phyloP scores from a whole-genome alignment of 2,113 vertebrate genomes.

The Odontesthes bonariensis region DNA sequence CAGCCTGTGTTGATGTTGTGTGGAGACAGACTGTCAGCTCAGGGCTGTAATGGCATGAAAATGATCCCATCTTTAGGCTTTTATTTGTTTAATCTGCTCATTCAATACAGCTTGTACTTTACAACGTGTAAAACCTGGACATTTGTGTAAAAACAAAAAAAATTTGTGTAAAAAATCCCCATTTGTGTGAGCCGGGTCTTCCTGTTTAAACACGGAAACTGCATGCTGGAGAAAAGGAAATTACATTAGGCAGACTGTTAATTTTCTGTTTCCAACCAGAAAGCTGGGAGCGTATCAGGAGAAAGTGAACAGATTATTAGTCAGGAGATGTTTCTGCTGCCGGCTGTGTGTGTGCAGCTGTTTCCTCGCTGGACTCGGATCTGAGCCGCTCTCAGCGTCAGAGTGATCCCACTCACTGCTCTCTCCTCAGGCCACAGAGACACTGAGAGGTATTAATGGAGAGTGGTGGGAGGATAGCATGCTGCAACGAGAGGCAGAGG shows the following conservation, averaged over 20 bases:
- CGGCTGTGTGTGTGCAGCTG: conserved; percentile 22
- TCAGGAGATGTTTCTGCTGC: conserved; percentile 49
- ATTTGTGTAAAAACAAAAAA: too few relatives aligned
- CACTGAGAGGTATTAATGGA: conserved; percentile 58
- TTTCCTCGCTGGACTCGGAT: conserved; percentile 58
- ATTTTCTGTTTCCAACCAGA: conserved; percentile 35
- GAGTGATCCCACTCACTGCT: conserved; percentile 64
- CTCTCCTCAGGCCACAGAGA: conserved; percentile 58
- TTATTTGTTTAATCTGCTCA: too few relatives aligned
- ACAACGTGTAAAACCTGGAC: too few relatives aligned
- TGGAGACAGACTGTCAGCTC: too few relatives aligned
- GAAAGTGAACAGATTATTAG: conserved; percentile 51
- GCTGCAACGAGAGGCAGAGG: conserved; percentile 20
- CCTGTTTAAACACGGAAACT: neutral
- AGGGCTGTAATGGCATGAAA: too few relatives aligned
- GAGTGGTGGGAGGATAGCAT: conserved; percentile 56
- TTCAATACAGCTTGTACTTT: too few relatives aligned
- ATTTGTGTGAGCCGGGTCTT: too few relatives aligned
- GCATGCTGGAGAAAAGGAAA: conserved; percentile 14
- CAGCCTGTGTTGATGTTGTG: too few relatives aligned
- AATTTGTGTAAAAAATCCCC: too few relatives aligned
- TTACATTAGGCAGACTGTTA: conserved; percentile 25
- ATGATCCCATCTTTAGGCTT: too few relatives aligned
- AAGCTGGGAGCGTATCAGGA: conserved; percentile 42
- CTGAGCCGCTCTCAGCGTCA: conserved; percentile 22